These are phyloP conservation scores for Diogma glabrata DNA, from an alignment of 2,888 invertebrate species.

Conservation along the genomic window DNA sequence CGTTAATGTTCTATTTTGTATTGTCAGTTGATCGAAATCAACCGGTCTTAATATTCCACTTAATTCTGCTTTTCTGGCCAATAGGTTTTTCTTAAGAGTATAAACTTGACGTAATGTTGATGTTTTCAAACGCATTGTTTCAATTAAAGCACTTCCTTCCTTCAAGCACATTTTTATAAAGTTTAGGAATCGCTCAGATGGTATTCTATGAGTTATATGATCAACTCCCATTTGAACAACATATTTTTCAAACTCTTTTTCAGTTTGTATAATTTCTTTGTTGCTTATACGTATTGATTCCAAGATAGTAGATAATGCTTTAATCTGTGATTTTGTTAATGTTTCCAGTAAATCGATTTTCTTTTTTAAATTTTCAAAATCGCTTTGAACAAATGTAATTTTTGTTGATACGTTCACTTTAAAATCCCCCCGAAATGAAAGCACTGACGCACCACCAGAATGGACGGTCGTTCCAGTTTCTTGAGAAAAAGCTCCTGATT, in stretches of 20 bases:
- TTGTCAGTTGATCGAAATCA: constrained; percentile 46
- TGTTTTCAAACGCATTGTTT: constrained; percentile 41
- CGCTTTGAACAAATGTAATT: constrained; percentile 30
- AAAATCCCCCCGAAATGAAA: background rate
- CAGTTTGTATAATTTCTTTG: constrained; percentile 38
- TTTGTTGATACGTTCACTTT: constrained; percentile 22
- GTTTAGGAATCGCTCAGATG: constrained; percentile 37
- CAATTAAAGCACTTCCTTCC: constrained; percentile 37
- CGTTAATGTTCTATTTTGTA: constrained; percentile 40
- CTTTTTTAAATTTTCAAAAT: constrained; percentile 24
- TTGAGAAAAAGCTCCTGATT: constrained; percentile 15
- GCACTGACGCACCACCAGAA: background rate
- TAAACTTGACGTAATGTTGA: constrained; percentile 38
- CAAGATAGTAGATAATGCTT: constrained; percentile 35
- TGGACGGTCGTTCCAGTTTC: no score
- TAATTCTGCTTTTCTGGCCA: constrained; percentile 38
- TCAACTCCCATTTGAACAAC: constrained; percentile 33
- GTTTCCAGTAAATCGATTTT: constrained; percentile 16
- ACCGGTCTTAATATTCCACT: constrained; percentile 42
- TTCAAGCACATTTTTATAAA: constrained; percentile 45
- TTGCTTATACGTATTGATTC: constrained; percentile 37
- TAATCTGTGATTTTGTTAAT: constrained; percentile 1
- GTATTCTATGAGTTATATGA: constrained; percentile 37
- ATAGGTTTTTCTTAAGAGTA: constrained; percentile 29
- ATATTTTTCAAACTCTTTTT: constrained; percentile 36